phyloP scores from a whole-genome alignment of 1,140 invertebrate species.

The Drosophila lini region DNA sequence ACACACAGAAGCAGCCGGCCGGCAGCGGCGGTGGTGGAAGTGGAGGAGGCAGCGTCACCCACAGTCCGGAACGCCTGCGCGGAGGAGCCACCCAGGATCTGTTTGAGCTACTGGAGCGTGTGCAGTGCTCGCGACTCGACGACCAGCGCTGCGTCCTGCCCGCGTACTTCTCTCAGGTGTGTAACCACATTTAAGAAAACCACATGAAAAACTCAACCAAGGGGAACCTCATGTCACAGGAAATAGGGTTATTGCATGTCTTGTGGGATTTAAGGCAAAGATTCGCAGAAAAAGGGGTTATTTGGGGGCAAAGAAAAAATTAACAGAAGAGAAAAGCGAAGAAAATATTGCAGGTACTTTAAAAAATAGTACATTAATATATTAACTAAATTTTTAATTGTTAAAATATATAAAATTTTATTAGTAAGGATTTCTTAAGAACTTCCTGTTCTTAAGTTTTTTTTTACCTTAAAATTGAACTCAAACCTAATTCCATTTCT shows the following conservation, averaged over 20 bases:
- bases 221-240: conserved; percentile 16
- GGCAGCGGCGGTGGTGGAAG: conserved; percentile 63
- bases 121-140: conserved; percentile 96
- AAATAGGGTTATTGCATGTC: background rate
- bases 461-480: background rate
- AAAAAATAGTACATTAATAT: too few relatives aligned
- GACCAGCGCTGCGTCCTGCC: conserved; percentile 97
- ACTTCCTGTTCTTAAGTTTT: background rate
- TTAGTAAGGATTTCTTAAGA: background rate
- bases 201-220: background rate
- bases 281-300: background rate
- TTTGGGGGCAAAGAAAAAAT: background rate
- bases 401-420: too few relatives aligned
- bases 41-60: conserved; percentile 81
- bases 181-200: conserved; percentile 40
- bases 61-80: conserved; percentile 85
- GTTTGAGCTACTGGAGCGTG: conserved; percentile 95
- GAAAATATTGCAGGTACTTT: background rate
- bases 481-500: background rate
- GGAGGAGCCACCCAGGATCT: conserved; percentile 91
- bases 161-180: conserved; percentile 93
- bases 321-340: too few relatives aligned
- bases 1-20: conserved; percentile 70
- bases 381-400: too few relatives aligned
- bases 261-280: background rate